phyloP scores from a whole-genome alignment of 2,797 vertebrate species.

The Tapera naevia region DNA sequence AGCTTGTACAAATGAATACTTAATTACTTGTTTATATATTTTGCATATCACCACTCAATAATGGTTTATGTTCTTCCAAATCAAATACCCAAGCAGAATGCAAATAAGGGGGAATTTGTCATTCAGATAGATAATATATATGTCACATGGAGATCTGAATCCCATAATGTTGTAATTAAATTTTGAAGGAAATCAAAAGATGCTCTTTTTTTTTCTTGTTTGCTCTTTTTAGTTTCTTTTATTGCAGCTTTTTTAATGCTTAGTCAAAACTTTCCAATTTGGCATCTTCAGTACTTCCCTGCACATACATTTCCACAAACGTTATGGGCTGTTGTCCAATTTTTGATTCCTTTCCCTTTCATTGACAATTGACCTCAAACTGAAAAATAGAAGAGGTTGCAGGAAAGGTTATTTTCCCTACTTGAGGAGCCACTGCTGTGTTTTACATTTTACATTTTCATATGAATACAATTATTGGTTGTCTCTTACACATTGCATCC shows the following conservation, averaged over 20 bases:
- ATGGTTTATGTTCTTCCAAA: conserved; percentile 14
- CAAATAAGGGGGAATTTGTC: background rate
- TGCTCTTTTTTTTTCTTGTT: background rate
- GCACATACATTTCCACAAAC: background rate
- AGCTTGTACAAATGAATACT: conserved; percentile 14
- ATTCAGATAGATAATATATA: background rate
- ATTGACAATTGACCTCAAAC: conserved; percentile 33
- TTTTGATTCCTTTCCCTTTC: conserved; percentile 21
- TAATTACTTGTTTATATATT: conserved; percentile 22
- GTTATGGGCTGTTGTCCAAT: conserved; percentile 2
- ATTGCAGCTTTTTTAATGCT: background rate
- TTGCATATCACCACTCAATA: background rate
- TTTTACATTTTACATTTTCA: conserved; percentile 6
- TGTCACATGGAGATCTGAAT: background rate
- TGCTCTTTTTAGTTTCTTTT: conserved; percentile 13
- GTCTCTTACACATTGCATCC: background rate
- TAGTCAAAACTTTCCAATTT: background rate
- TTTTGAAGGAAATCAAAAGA: background rate
- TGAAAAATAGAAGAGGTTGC: conserved; percentile 28
- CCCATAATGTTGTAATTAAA: background rate
- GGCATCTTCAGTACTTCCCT: background rate
- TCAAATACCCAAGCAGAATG: background rate
- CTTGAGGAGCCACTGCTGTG: background rate
- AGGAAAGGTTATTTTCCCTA: background rate
- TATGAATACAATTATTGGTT: background rate